A percentile compares a stretch with the other conserved stretches of the same genome.
These are phyloP conservation scores for Loripinus fragilis DNA, from an alignment of 2,888 invertebrate genomes.

Conservation along the genomic window DNA sequence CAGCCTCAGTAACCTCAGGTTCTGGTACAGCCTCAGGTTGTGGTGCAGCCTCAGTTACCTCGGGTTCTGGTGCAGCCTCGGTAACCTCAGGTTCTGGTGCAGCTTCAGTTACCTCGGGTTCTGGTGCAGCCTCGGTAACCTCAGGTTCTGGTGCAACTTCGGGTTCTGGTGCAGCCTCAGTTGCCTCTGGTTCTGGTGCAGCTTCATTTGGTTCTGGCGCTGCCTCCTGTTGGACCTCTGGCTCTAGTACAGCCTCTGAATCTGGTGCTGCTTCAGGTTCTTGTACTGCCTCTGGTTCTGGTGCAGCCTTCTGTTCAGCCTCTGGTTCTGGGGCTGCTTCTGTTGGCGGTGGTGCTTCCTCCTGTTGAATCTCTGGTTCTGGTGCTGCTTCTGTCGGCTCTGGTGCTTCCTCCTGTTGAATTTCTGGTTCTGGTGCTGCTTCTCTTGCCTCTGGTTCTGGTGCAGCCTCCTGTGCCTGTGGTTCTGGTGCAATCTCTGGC, in stretches of 20 bases:
- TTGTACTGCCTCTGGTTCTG: neutral
- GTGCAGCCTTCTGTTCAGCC: neutral
- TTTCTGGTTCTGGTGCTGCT: neutral
- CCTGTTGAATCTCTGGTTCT: conserved; percentile 1
- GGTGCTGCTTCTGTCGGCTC: conserved; percentile 16
- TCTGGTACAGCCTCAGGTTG: neutral
- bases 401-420: neutral
- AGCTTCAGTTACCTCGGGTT: neutral
- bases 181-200: neutral
- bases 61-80: neutral
- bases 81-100: neutral
- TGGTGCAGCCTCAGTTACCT: neutral
- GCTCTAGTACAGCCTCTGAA: conserved; percentile 4
- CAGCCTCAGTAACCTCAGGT: neutral
- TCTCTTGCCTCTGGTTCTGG: neutral
- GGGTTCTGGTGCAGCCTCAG: neutral
- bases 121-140: neutral
- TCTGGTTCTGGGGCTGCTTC: neutral
- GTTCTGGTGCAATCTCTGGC: neutral
- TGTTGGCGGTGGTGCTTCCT: neutral
- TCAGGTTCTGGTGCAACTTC: neutral
- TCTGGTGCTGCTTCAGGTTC: neutral
- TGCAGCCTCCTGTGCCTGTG: conserved; percentile 1
- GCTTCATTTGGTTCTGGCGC: neutral
- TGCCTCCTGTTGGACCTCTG: neutral